phyloP scores from a whole-genome alignment of 2,888 invertebrate species.

The Drosophila affinis region DNA sequence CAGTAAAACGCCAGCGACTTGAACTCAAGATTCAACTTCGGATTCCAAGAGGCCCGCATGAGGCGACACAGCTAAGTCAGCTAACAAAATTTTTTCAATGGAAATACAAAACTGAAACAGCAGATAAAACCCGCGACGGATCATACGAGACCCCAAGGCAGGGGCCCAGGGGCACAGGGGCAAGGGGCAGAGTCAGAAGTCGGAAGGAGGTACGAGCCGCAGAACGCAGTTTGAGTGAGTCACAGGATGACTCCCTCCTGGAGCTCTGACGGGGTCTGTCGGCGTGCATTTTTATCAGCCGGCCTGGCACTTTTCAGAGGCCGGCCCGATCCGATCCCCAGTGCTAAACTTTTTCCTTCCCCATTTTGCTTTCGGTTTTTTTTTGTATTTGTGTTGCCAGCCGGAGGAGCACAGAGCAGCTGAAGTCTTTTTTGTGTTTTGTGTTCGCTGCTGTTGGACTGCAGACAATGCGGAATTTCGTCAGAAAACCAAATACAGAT shows the following conservation, averaged over 20 bases:
- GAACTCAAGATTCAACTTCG: constrained; percentile 39
- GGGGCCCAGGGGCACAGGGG: not conserved
- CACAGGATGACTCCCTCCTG: constrained; percentile 41
- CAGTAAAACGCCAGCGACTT: constrained; percentile 31
- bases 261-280: constrained; percentile 8
- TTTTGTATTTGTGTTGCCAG: constrained; percentile 13
- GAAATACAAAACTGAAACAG: constrained; percentile 54
- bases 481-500: constrained; percentile 79
- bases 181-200: constrained; percentile 1
- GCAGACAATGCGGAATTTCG: constrained; percentile 79
- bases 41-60: constrained; percentile 58
- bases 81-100: constrained; percentile 57
- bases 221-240: constrained; percentile 47
- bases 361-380: constrained; percentile 13
- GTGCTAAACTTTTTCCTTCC: constrained; percentile 4
- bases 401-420: constrained; percentile 24
- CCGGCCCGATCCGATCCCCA: constrained; percentile 15
- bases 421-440: constrained; percentile 28
- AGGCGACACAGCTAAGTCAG: constrained; percentile 28
- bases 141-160: not conserved
- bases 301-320: constrained; percentile 43
- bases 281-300: constrained; percentile 49
- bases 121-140: constrained; percentile 23
- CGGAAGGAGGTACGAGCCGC: constrained; percentile 19
- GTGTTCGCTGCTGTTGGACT: constrained; percentile 30